Conservation (phyloP, 2,113 vertebrate genomes). For the Perccottus glenii region DNA sequence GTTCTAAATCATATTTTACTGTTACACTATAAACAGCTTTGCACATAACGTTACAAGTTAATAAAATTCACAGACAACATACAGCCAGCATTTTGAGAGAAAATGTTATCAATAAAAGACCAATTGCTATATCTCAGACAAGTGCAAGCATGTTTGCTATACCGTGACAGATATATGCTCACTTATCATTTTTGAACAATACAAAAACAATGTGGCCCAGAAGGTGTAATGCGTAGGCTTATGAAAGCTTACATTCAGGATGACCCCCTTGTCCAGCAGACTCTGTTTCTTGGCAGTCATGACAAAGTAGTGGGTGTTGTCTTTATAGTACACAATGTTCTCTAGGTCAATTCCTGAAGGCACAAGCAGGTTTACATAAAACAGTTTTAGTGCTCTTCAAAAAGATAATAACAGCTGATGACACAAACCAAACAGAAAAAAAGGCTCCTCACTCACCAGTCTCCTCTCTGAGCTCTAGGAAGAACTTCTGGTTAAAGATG, state of each 20-base stretch:
- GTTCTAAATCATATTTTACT: too few species aligned
- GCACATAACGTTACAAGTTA: too few species aligned
- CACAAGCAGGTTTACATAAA: not conserved
- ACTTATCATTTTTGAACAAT: too few species aligned
- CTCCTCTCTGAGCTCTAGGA: conserved; percentile 95
- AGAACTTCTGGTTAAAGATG: conserved; percentile 99
- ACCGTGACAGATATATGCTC: too few species aligned
- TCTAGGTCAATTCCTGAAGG: conserved; percentile 93
- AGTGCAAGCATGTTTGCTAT: too few species aligned
- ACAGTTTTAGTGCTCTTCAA: not conserved
- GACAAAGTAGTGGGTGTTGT: conserved; percentile 97
- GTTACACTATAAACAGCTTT: too few species aligned
- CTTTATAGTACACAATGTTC: conserved; percentile 98
- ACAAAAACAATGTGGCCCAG: too few species aligned
- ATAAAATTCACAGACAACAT: not conserved
- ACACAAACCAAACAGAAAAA: not conserved
- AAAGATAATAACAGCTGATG: not conserved
- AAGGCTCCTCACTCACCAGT: conserved; percentile 78
- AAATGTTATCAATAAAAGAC: too few species aligned
- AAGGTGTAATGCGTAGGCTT: not conserved
- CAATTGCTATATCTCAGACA: too few species aligned
- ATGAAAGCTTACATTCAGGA: conserved; percentile 82
- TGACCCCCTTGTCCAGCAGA: conserved; percentile 95
- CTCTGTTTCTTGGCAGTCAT: conserved; percentile 99
- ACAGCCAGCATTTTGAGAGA: too few species aligned